Evolutionary conservation across 1,140 invertebrate genomes (phyloP).

Genomic region (Myzus persicae): DNA sequence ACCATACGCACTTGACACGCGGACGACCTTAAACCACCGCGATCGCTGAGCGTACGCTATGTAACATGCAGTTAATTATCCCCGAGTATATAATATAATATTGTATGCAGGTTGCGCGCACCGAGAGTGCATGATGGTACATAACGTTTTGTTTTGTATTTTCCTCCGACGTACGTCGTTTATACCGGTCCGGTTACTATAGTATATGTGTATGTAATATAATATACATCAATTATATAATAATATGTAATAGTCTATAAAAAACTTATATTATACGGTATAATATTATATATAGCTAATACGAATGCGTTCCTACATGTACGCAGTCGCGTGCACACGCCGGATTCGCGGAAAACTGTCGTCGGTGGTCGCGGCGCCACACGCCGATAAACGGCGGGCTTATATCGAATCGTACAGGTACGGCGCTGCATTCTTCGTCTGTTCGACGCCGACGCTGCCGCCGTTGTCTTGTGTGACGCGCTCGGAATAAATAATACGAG

Average conservation of each 20-base stretch:
- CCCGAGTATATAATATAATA: neutral
- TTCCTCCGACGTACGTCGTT: neutral
- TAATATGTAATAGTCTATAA: neutral
- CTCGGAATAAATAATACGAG: slow-evolving; percentile 3
- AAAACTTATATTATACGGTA: neutral
- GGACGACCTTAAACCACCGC: neutral
- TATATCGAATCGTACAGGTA: neutral
- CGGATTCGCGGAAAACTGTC: neutral
- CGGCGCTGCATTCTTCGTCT: slow-evolving; percentile 33
- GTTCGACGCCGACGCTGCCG: neutral
- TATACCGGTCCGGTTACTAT: neutral
- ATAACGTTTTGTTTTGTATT: slow-evolving; percentile 7
- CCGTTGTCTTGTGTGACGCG: neutral
- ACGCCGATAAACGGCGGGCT: neutral
- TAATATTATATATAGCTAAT: neutral
- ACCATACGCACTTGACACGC: neutral
- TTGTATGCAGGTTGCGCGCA: slow-evolving; percentile 1
- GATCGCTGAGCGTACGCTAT: neutral
- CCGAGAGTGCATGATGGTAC: neutral
- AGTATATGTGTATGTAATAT: neutral
- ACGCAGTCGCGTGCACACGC: neutral
- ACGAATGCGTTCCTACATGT: neutral
- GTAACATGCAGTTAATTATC: slow-evolving; percentile 28
- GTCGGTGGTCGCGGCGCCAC: slow-evolving; percentile 21
- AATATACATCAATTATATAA: neutral